Conservation (phyloP, 2,797 vertebrate genomes). For the Acropternis orthonyx region DNA sequence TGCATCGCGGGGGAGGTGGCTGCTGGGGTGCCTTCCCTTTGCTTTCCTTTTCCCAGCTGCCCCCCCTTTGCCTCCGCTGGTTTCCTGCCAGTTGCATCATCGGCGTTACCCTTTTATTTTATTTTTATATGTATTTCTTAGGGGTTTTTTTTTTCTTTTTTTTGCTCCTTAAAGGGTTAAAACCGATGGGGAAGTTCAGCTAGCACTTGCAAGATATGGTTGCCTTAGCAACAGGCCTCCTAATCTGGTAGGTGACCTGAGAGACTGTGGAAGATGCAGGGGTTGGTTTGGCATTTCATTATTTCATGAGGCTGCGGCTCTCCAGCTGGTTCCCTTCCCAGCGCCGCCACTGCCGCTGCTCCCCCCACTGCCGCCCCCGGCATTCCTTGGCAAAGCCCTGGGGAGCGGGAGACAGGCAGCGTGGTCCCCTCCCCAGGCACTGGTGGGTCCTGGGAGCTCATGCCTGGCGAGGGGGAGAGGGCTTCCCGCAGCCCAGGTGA, state of each 20-base stretch:
- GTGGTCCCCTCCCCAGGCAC: background rate
- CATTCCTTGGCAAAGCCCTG: slow-evolving; percentile 75
- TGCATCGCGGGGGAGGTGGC: slow-evolving; percentile 28
- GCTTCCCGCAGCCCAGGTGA: background rate
- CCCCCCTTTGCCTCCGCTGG: background rate
- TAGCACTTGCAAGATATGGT: slow-evolving; percentile 88
- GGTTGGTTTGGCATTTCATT: slow-evolving; percentile 80
- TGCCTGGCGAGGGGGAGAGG: background rate
- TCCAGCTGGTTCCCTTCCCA: slow-evolving; percentile 78
- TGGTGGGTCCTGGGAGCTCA: background rate
- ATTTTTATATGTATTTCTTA: background rate
- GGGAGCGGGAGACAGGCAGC: background rate
- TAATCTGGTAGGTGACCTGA: slow-evolving; percentile 94
- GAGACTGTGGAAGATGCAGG: slow-evolving; percentile 85
- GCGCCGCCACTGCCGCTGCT: slow-evolving; percentile 41
- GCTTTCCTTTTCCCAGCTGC: background rate
- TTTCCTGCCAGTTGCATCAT: background rate
- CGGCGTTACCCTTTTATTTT: background rate
- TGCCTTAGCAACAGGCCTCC: slow-evolving; percentile 91
- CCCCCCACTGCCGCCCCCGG: slow-evolving; percentile 72
- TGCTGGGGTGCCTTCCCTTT: background rate
- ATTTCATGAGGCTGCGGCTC: slow-evolving; percentile 82
- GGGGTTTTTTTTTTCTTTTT: background rate
- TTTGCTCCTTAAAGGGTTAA: slow-evolving; percentile 82
- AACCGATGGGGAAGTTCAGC: slow-evolving; percentile 85